These are phyloP conservation scores for Drosophila navojoa DNA, from an alignment of 1,140 invertebrate species.

Conservation along the genomic window DNA sequence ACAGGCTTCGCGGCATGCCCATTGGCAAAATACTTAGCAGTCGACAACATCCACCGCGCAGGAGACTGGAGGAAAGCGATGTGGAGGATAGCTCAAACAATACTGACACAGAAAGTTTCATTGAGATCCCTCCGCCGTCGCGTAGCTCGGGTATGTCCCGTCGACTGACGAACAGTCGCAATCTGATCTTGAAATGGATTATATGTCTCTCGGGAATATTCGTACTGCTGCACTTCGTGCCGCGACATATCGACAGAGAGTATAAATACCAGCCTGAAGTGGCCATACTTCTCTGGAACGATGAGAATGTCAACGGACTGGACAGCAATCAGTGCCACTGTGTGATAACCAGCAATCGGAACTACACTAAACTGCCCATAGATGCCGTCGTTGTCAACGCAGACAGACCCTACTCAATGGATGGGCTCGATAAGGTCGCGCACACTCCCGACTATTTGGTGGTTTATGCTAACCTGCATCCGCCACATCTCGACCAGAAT, in stretches of 20 bases:
- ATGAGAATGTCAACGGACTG: not conserved
- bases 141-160: constrained; percentile 28
- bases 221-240: constrained; percentile 2
- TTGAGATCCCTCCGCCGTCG: constrained; percentile 37
- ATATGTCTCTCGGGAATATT: not conserved
- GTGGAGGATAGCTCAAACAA: not conserved
- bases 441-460: constrained; percentile 20
- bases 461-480: constrained; percentile 41
- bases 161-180: not conserved
- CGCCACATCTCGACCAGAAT: constrained; percentile 16
- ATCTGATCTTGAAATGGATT: constrained; percentile 11
- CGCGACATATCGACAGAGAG: not conserved
- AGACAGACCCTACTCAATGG: constrained; percentile 41
- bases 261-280: no score
- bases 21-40: constrained; percentile 44
- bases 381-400: constrained; percentile 61
- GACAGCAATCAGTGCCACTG: constrained; percentile 9
- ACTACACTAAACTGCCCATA: not conserved
- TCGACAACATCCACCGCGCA: constrained; percentile 14
- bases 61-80: not conserved
- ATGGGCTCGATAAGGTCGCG: constrained; percentile 10
- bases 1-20: constrained; percentile 17
- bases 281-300: constrained; percentile 32
- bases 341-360: constrained; percentile 31
- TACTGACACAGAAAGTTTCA: not conserved